Evolutionary conservation across 2,797 vertebrate species (phyloP).

Genomic region (Kryptopterus vitreolus): DNA sequence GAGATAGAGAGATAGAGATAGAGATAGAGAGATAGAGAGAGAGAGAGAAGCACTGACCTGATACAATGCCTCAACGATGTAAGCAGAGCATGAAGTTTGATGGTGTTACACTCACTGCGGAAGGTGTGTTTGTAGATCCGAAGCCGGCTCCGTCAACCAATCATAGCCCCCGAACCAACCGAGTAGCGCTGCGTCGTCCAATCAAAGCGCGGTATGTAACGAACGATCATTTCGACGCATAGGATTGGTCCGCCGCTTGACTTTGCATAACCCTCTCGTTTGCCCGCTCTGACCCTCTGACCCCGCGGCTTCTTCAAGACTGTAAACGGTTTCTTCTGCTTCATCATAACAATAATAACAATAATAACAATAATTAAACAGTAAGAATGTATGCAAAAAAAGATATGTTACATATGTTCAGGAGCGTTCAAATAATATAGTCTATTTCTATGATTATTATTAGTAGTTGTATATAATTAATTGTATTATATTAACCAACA

Average conservation of each 20-base stretch:
- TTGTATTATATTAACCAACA: no score
- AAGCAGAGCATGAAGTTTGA: background rate
- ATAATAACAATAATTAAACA: no score
- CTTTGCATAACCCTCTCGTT: conserved; percentile 3
- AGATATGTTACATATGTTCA: no score
- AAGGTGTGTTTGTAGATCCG: conserved; percentile 20
- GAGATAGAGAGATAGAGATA: no score
- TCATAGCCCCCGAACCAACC: background rate
- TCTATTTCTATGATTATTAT: no score
- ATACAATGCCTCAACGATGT: no score
- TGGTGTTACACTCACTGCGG: no score
- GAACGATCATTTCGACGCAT: background rate
- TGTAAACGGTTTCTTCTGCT: background rate
- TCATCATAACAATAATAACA: no score
- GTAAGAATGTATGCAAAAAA: no score
- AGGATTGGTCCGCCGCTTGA: conserved; percentile 31
- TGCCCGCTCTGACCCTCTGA: conserved; percentile 1
- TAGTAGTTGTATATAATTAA: no score
- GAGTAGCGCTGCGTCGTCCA: conserved; percentile 17
- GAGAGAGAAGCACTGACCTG: conserved; percentile 16
- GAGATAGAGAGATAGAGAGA: no score
- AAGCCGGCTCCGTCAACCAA: conserved; percentile 20
- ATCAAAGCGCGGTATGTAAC: conserved; percentile 30
- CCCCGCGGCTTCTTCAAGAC: background rate
- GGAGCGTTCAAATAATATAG: no score